These are phyloP conservation scores for Sminthurides aquaticus DNA, from an alignment of 2,888 invertebrate genomes.

Conservation along the genomic window DNA sequence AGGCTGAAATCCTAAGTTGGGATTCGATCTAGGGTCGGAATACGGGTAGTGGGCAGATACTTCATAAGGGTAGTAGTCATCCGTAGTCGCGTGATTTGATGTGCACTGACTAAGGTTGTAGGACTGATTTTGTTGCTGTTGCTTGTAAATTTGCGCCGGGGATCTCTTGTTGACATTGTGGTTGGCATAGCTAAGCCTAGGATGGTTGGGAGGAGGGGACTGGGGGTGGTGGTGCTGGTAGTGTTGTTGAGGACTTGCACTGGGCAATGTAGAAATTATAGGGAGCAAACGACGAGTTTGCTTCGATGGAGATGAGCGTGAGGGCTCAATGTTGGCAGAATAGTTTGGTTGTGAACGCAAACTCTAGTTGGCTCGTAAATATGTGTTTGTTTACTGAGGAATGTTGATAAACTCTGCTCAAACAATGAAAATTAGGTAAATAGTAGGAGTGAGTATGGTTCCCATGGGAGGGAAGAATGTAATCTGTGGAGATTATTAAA, in stretches of 20 bases:
- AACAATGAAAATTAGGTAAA: too few species aligned
- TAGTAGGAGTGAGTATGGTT: too few species aligned
- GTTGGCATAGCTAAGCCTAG: not conserved
- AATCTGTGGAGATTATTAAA: too few species aligned
- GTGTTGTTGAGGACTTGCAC: not conserved
- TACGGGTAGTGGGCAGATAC: not conserved
- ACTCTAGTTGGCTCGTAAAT: not conserved
- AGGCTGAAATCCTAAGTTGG: not conserved
- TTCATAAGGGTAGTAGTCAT: not conserved
- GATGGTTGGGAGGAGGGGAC: not conserved
- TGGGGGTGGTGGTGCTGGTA: not conserved
- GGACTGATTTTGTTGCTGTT: not conserved
- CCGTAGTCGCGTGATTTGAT: not conserved
- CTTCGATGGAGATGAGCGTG: conserved; percentile 6
- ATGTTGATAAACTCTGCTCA: too few species aligned
- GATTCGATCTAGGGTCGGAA: not conserved
- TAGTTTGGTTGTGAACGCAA: not conserved
- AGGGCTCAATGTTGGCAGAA: conserved; percentile 13
- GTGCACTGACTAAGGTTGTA: not conserved
- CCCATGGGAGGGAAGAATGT: too few species aligned
- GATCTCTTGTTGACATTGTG: not conserved
- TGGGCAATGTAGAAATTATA: conserved; percentile 13
- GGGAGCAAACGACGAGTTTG: conserved; percentile 18
- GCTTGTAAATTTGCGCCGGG: not conserved
- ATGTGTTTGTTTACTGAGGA: too few species aligned